Percentiles rank a stretch among this genome's conserved stretches.
These are phyloP conservation scores for Glossosoma conforme DNA, from an alignment of 1,140 invertebrate species.

Conservation along the genomic window DNA sequence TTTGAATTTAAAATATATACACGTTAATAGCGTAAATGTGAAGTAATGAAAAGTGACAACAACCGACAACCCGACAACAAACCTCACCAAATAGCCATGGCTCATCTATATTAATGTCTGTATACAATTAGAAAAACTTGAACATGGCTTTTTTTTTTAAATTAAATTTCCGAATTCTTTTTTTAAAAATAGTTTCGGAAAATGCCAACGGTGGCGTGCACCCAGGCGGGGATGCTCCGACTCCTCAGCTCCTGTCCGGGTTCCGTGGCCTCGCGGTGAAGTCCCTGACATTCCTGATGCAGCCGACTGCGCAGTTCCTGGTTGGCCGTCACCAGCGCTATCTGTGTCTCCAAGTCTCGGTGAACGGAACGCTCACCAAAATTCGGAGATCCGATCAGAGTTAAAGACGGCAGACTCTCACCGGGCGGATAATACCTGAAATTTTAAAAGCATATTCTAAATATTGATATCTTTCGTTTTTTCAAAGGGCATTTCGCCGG, in stretches of 20 bases:
- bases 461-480: too few relatives aligned
- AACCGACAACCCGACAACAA: too few relatives aligned
- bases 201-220: slow-evolving; percentile 55
- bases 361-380: slow-evolving; percentile 88
- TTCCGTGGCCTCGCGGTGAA: slow-evolving; percentile 57
- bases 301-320: slow-evolving; percentile 63
- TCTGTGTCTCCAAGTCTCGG: slow-evolving; percentile 89
- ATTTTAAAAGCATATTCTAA: too few relatives aligned
- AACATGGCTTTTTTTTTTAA: too few relatives aligned
- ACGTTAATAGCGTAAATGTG: too few relatives aligned
- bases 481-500: too few relatives aligned
- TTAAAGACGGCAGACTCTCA: slow-evolving; percentile 65
- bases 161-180: too few relatives aligned
- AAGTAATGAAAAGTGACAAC: too few relatives aligned
- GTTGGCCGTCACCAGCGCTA: slow-evolving; percentile 82
- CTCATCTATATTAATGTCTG: too few relatives aligned
- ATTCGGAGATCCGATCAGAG: slow-evolving; percentile 94
- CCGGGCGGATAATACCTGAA: slow-evolving; percentile 63
- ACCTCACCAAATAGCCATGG: too few relatives aligned
- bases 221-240: slow-evolving; percentile 55
- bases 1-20: too few relatives aligned
- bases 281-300: slow-evolving; percentile 58
- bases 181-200: slow-evolving; percentile 62
- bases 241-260: slow-evolving; percentile 49
- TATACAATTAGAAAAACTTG: too few relatives aligned